Percentiles rank a stretch among this genome's conserved stretches.
Evolutionary conservation across 2,113 vertebrate species (phyloP).

Genomic region (Nyctereutes procyonoides): DNA sequence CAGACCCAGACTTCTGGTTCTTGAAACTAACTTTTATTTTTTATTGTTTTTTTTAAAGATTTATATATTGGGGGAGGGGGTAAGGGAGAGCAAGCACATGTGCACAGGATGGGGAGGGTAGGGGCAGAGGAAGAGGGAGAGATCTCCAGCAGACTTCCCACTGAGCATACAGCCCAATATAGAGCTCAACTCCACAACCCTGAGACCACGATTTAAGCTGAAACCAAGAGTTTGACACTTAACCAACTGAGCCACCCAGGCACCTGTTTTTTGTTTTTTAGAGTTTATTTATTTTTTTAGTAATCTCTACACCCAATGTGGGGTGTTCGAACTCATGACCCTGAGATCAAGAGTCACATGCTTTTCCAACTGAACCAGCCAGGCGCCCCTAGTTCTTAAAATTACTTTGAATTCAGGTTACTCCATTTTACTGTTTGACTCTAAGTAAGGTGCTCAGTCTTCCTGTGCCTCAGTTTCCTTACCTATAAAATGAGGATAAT

Average conservation of each 20-base stretch:
- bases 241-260: background rate
- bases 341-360: background rate
- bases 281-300: background rate
- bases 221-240: background rate
- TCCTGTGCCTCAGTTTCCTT: conserved; percentile 1
- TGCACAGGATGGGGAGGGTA: background rate
- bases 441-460: background rate
- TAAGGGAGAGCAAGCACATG: background rate
- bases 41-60: background rate
- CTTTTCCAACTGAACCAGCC: background rate
- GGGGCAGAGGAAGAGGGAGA: background rate
- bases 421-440: background rate
- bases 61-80: background rate
- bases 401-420: background rate
- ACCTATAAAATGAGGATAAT: background rate
- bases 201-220: background rate
- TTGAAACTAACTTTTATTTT: background rate
- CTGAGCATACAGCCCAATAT: background rate
- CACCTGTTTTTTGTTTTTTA: background rate
- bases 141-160: background rate
- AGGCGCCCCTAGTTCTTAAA: background rate
- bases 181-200: background rate
- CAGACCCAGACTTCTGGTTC: background rate
- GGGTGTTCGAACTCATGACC: background rate
- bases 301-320: background rate